Evolutionary conservation across 2,888 invertebrate genomes (phyloP), one percentile per base, ranked within the genome.

Genomic region (Clivina fossor): DNA sequence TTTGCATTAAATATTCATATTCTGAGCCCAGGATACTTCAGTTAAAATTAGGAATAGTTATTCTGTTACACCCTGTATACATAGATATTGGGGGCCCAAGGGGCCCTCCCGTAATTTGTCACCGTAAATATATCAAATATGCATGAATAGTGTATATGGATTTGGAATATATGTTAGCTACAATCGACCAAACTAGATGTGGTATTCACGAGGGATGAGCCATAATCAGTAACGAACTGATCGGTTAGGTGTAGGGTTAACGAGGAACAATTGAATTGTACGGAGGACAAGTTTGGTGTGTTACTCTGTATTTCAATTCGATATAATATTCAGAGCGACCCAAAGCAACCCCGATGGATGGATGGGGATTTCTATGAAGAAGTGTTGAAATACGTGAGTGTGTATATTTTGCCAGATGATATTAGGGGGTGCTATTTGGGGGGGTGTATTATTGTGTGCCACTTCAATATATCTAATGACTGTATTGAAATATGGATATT

Each of bases 101-200:
- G 62, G 47, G 32, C 46, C 30, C n/a, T n/a, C 64, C 65, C 68
- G 71, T 70, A 72, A 72, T 72, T 72, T 72, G 71, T 71, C 72
- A 69, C n/a, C 71, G 69, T 70, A 72, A 72, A 72, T 72, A 71
- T 71, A 72, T 72, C 72, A 72, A 72, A 72, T 72, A 72, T 72
- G 73, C 72, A 73, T 70, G 71, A 71, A 70, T 70, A 66, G 69
- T 68, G 66, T 68, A 66, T 68, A 70, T 68, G 66, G 68, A 70
- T 68, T 67, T 65, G 61, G 68, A 66, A 66, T 68, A 68, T 66
- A 68, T 66, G 64, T 60, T 64, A 65, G 61, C 43, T 64, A 61
- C 63, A 66, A 59, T 61, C 44, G 61, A 20, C 63, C 69, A 65
- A 57, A 60, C 61, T 61, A 58, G 5, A 28, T 33, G 37, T 44